phyloP scores from a whole-genome alignment of 2,113 vertebrate species.

The Gobius niger region DNA sequence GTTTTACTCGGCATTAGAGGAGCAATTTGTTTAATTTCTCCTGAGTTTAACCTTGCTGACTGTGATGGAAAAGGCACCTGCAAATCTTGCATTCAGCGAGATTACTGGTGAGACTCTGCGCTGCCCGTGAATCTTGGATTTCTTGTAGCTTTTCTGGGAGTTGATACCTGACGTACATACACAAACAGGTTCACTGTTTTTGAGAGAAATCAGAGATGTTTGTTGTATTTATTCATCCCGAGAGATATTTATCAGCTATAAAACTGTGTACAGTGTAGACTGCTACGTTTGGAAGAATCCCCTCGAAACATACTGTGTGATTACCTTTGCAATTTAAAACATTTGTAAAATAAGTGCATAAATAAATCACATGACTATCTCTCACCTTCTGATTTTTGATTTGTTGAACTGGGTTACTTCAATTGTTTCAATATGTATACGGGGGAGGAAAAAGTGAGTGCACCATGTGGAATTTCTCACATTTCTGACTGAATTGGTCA shows the following conservation, averaged over 20 bases:
- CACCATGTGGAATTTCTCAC: too few relatives aligned
- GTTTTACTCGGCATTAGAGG: conserved; percentile 81
- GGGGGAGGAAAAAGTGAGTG: too few relatives aligned
- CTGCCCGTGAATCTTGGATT: conserved; percentile 23
- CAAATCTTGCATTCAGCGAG: conserved; percentile 59
- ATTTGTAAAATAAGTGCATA: too few relatives aligned
- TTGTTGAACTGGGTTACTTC: too few relatives aligned
- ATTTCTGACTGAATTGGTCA: too few relatives aligned
- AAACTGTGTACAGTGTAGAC: neutral
- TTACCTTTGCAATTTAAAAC: neutral
- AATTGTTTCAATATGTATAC: too few relatives aligned
- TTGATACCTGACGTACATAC: conserved; percentile 10
- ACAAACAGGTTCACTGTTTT: neutral
- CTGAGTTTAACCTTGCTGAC: conserved; percentile 83
- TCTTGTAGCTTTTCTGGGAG: conserved; percentile 16
- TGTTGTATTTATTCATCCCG: neutral
- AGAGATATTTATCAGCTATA: neutral
- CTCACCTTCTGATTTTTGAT: too few relatives aligned
- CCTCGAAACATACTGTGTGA: neutral
- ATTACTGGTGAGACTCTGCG: conserved; percentile 51
- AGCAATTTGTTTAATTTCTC: conserved; percentile 86
- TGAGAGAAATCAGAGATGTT: neutral
- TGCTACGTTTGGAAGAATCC: neutral
- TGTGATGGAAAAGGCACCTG: conserved; percentile 76
- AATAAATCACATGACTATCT: too few relatives aligned